Conservation (phyloP, 2,888 invertebrate species). For the Elgonia sp. region DNA sequence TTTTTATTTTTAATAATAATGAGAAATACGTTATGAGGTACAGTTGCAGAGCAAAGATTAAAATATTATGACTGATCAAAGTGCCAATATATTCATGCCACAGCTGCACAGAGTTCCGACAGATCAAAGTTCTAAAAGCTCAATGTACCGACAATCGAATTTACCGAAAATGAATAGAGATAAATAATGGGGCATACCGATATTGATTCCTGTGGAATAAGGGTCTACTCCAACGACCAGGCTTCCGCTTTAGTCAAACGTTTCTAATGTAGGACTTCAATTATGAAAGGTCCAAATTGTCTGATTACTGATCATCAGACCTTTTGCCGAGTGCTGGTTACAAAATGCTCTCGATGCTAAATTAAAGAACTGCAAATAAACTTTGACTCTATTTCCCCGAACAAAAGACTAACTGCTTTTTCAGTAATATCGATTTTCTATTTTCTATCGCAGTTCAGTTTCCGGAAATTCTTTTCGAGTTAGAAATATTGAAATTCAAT, state of each 20-base stretch:
- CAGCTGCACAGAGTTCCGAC: conserved; percentile 16
- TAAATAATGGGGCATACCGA: conserved; percentile 36
- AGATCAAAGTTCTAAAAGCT: conserved; percentile 45
- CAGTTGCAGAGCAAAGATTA: too few species aligned
- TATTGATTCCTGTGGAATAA: conserved; percentile 29
- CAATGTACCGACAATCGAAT: conserved; percentile 56
- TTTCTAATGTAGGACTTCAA: conserved; percentile 22
- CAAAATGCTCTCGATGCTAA: conserved; percentile 12
- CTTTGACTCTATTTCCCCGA: conserved; percentile 7
- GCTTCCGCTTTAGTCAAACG: conserved; percentile 2
- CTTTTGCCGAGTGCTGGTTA: conserved; percentile 11
- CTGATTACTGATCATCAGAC: conserved; percentile 14
- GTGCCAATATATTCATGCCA: conserved; percentile 32
- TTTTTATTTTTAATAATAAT: too few species aligned
- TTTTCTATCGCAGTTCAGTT: background rate
- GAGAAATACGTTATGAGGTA: too few species aligned
- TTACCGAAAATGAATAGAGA: conserved; percentile 43
- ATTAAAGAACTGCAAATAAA: conserved; percentile 21
- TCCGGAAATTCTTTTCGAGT: background rate
- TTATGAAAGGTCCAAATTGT: conserved; percentile 29
- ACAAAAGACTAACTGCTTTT: conserved; percentile 10
- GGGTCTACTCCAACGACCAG: conserved; percentile 6
- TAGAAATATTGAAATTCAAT: conserved; percentile 24
- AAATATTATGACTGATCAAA: too few species aligned
- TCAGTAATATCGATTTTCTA: conserved; percentile 31